Base-by-base conservation (phyloP, 2,888 invertebrate species). In the Sipha maydis region DNA sequence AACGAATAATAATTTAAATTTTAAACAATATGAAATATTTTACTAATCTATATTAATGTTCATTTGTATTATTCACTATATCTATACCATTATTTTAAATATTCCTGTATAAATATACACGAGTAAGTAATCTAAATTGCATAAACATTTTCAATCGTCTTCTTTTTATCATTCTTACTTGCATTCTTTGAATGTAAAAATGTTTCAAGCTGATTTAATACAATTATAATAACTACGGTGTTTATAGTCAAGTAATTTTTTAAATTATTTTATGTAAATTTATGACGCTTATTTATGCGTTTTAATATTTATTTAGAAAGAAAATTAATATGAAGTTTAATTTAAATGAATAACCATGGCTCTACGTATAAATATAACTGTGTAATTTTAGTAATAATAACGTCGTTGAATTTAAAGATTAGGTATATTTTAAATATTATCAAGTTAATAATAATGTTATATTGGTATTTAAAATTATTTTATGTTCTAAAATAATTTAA, bases 271-370 rank as follows among this genome's bases (percentile, higher is more conserved):
- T 71, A 54, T 83, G 31, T 54, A 73, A 54, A 83, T 83, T 71
- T 48, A 1, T 14, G 8, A 83, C 48, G 25, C 71, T 48, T 38
- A 28, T 76, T 41, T 25, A 1, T 75, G 3, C 4, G 3, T 28
- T 83, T 25, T 21, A 61, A 61, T 38, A 25, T 71, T 83, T 25
- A n/a, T 84, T 67, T 76, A 38, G 76, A 84, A 76, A 84, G 28
- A 38, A 75, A 28, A 78, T 75, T 75, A 56, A 75, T 83, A 71
- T 54, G 69, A 83, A 31, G 28, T 67, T n/a, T 3, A 19, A 48
- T 82, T 69, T 69, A 31, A 69, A 71, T 48, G 69, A 41, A 28
- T 67, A 79, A 31, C 14, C 48, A 48, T 54, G 17, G 25, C 25
- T 61, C 25, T 9, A 61, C 48, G 14, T 48, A 14, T 1, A 14